Percentiles rank a stretch among this genome's conserved stretches.
Evolutionary conservation across 2,888 invertebrate genomes (phyloP).

Genomic region (Lysandra coridon): DNA sequence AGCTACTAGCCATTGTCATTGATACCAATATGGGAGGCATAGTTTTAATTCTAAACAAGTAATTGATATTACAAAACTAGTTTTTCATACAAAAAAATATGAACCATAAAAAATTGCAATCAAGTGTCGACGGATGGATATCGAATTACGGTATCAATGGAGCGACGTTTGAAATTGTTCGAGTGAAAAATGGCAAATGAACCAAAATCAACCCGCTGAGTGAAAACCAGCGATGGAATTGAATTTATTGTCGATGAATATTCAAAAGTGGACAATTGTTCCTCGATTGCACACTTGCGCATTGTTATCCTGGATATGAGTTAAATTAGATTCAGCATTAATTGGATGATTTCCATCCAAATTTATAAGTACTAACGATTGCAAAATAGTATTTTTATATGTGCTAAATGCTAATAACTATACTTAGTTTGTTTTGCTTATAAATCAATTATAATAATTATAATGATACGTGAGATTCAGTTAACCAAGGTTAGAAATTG

Average conservation of each 20-base stretch:
- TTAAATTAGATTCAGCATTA: conserved; percentile 45
- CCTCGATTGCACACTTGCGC: conserved; percentile 48
- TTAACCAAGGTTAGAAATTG: too few relatives aligned
- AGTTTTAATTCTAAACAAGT: too few relatives aligned
- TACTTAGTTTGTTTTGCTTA: too few relatives aligned
- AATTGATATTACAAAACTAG: background rate
- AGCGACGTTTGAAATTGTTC: conserved; percentile 50
- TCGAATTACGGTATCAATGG: conserved; percentile 10
- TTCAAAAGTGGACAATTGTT: conserved; percentile 66
- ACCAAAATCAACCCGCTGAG: conserved; percentile 68
- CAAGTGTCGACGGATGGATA: background rate
- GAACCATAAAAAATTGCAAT: conserved; percentile 3
- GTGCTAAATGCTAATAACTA: too few relatives aligned
- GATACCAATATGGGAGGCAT: too few relatives aligned
- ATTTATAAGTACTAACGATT: background rate
- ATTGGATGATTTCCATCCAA: conserved; percentile 8
- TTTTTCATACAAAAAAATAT: background rate
- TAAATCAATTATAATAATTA: too few relatives aligned
- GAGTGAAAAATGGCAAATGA: conserved; percentile 68
- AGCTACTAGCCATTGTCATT: too few relatives aligned
- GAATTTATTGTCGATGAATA: conserved; percentile 74
- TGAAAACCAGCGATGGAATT: conserved; percentile 67
- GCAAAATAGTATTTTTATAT: background rate
- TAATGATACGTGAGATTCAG: too few relatives aligned
- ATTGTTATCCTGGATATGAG: conserved; percentile 55